phyloP scores from a whole-genome alignment of 2,888 invertebrate species.

The Esperia sulphurella region DNA sequence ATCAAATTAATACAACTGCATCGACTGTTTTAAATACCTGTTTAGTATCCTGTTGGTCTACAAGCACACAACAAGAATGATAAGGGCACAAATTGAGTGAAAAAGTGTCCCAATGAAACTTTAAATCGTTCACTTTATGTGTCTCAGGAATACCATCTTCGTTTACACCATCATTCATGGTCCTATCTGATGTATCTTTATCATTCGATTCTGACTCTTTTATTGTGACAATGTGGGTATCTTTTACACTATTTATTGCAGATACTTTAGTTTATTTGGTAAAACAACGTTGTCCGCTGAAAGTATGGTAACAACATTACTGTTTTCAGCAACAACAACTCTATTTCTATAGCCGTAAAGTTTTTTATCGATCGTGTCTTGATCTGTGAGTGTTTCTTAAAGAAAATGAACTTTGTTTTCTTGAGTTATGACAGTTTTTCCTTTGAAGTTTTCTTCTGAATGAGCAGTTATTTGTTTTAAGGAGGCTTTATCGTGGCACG shows the following conservation, averaged over 20 bases:
- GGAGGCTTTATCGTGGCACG: constrained; percentile 71
- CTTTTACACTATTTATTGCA: constrained; percentile 44
- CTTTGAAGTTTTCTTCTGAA: constrained; percentile 32
- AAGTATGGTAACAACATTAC: constrained; percentile 46
- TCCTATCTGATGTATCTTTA: constrained; percentile 39
- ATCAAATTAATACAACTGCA: constrained; percentile 30
- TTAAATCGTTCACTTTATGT: constrained; percentile 53
- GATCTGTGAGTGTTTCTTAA: constrained; percentile 17
- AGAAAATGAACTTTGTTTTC: constrained; percentile 37
- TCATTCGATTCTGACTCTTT: constrained; percentile 44
- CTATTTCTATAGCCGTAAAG: constrained; percentile 61
- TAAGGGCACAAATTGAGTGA: constrained; percentile 56
- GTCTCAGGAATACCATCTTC: constrained; percentile 45
- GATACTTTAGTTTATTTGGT: constrained; percentile 35
- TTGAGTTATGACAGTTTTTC: constrained; percentile 39
- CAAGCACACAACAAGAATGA: constrained; percentile 36
- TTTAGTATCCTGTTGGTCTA: constrained; percentile 25
- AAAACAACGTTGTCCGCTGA: constrained; percentile 37
- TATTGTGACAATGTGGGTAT: constrained; percentile 34
- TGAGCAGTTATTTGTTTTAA: constrained; percentile 72
- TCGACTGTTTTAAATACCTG: constrained; percentile 31
- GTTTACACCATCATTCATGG: constrained; percentile 42
- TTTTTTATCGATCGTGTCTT: constrained; percentile 48
- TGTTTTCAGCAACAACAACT: constrained; percentile 60
- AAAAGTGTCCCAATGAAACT: constrained; percentile 56